Base-by-base conservation (phyloP, 1,140 invertebrate genomes). In the Mycetomoellerius zeteki region DNA sequence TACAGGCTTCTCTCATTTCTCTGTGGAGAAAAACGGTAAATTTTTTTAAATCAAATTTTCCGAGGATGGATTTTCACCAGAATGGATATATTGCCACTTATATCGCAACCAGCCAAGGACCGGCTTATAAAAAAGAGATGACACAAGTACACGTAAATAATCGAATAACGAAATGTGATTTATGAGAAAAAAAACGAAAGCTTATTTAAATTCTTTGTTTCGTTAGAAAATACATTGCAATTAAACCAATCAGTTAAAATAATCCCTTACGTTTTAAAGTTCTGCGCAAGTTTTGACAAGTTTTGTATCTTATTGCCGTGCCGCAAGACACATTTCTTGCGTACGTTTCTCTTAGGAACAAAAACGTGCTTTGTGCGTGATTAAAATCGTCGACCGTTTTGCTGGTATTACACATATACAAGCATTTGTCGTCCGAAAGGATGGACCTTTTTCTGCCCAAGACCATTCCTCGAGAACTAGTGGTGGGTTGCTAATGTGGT, bases 401-500 rank as follows among this genome's bases (percentile, higher is more conserved):
- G 54, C 69, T 24, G 69, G 69, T 73, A 84, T 84, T 84, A 62
- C 69, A 84, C 69, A 50, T 16, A 84, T 47, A 60, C 69, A 14
- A 50, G 69, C 69, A 75, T 84, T 84, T 84, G 71, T 43, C 80
- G 80, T 75, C 33, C n/a, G 54, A 84, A 73, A 60, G 21, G 78
- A n/a, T 6, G 54, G 30, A 84, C 69, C 52, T 84, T 84, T 84
- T 84, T 84, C 54, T 5, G 54, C 6, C 37, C 69, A 1, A 27
- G 56, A 62, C 54, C 54, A 75, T 84, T 84, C 75, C 80, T 84
- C 69, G 69, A 10, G 54, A 50, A 84, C 69, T 75, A 33, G 80
- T 47, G 80, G 69, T 37, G 54, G 80, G 54, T 84, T 84, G 80
- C 69, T 84, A 84, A 84, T 84, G 80, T 24, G 80, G 69, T 84